Percentiles rank a stretch among this genome's conserved stretches.
phyloP scores from a whole-genome alignment of 1,140 invertebrate genomes.

The Drosophila lacteicornis region DNA sequence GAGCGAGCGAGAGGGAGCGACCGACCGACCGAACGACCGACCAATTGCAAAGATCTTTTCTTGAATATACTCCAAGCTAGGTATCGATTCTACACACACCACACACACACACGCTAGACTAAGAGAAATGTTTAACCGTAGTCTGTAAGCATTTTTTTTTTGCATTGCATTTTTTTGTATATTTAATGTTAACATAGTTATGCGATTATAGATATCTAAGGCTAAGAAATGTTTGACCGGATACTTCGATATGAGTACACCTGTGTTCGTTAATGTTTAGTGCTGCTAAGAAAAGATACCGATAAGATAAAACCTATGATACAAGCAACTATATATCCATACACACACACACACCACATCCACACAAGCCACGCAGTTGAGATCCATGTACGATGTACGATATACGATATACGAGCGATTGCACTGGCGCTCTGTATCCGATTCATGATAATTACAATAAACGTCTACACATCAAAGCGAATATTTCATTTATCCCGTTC shows the following conservation, averaged over 20 bases:
- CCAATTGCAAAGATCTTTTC: constrained; percentile 72
- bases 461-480: constrained; percentile 51
- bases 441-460: constrained; percentile 53
- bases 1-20: constrained; percentile 65
- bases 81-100: constrained; percentile 17
- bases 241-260: constrained; percentile 76
- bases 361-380: constrained; percentile 30
- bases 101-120: constrained; percentile 17
- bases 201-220: constrained; percentile 32
- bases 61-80: constrained; percentile 41
- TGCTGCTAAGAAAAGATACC: constrained; percentile 49
- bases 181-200: constrained; percentile 36
- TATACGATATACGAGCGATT: constrained; percentile 29
- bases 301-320: constrained; percentile 44
- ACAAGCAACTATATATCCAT: constrained; percentile 42
- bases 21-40: constrained; percentile 84
- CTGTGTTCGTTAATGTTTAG: constrained; percentile 81
- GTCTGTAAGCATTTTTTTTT: constrained; percentile 37
- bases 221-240: constrained; percentile 67
- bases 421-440: constrained; percentile 36
- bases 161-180: constrained; percentile 44
- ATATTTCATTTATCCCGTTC: constrained; percentile 43
- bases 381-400: constrained; percentile 45
- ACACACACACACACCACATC: constrained; percentile 8
- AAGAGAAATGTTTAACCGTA: constrained; percentile 42